Evolutionary conservation across 2,113 vertebrate species (phyloP).

Genomic region (Ascaphus truei): DNA sequence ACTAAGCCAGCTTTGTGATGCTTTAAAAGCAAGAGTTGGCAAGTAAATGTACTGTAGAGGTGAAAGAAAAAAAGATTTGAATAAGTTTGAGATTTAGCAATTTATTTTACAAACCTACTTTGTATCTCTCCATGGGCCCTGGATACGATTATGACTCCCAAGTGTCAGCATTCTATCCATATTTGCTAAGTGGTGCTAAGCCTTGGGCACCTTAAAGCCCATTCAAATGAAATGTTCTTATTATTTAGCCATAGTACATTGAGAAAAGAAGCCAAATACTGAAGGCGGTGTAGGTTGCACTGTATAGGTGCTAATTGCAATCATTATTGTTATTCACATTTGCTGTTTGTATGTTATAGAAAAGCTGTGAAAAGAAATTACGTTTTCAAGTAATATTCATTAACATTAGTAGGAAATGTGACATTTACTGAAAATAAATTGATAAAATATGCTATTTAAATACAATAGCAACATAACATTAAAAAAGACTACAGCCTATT

Average conservation of each 20-base stretch:
- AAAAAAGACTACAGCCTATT: no score
- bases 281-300: no score
- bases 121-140: neutral
- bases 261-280: no score
- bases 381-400: no score
- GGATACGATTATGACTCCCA: neutral
- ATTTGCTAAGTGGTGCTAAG: neutral
- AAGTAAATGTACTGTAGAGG: neutral
- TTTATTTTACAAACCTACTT: neutral
- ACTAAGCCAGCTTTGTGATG: slow-evolving; percentile 37
- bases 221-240: neutral
- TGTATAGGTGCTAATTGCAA: no score
- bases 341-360: no score
- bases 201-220: neutral
- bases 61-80: neutral
- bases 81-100: neutral
- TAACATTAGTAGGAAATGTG: no score
- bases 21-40: slow-evolving; percentile 19
- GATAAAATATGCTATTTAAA: slow-evolving; percentile 41
- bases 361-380: no score
- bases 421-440: no score
- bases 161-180: neutral
- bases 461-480: no score
- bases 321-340: no score
- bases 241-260: no score